Evolutionary conservation across 2,888 invertebrate genomes (phyloP).

Genomic region (Cryptosula pallasiana): DNA sequence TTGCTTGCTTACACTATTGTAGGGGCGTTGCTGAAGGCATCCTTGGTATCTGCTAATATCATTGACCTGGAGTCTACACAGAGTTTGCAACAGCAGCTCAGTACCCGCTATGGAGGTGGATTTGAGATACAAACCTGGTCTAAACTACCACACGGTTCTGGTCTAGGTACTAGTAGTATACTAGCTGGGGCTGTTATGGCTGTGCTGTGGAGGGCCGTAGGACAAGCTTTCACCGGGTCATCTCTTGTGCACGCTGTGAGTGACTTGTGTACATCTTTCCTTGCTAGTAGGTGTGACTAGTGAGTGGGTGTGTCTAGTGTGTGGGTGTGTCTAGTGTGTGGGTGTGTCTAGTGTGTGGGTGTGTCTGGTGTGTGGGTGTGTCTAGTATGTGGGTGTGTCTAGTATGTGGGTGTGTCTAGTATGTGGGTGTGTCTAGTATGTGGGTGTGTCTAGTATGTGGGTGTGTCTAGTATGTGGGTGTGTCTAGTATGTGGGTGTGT

Average conservation of each 20-base stretch:
- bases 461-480: no score
- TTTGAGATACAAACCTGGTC: constrained; percentile 56
- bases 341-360: no score
- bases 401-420: no score
- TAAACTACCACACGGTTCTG: constrained; percentile 56
- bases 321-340: no score
- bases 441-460: no score
- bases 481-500: no score
- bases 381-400: no score
- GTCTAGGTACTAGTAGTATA: constrained; percentile 60
- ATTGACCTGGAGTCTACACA: constrained; percentile 37
- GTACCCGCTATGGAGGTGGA: constrained; percentile 49
- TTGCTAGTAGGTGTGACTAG: not conserved
- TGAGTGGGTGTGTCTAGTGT: no score
- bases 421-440: no score
- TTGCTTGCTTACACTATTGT: no score
- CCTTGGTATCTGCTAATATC: constrained; percentile 53
- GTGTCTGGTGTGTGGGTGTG: no score
- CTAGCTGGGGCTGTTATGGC: constrained; percentile 56
- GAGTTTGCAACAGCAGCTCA: constrained; percentile 44
- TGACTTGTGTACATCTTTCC: not conserved
- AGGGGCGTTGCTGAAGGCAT: constrained; percentile 56
- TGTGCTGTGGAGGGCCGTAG: constrained; percentile 53
- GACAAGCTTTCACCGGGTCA: constrained; percentile 43
- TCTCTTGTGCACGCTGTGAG: constrained; percentile 54